Evolutionary conservation across 1,140 invertebrate species (phyloP), one percentile per base, ranked within the genome.

Genomic region (Brachionus angularis): DNA sequence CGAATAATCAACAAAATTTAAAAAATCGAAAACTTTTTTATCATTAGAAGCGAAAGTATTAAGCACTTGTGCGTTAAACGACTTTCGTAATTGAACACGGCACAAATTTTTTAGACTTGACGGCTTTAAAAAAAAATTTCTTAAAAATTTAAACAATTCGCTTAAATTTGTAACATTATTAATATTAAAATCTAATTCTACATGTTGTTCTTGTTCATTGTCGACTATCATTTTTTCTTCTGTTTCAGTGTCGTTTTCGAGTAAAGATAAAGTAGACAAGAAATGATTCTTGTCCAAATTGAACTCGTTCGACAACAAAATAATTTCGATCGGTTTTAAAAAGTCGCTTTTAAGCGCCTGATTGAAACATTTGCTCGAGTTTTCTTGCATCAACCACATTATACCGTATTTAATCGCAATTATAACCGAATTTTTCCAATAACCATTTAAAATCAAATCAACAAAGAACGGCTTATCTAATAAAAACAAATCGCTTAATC

Each of bases 361-460:
- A n/a, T 27, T 42, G 36, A 23, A 58, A 39, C 10, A 58, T 23
- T 25, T 18, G 23, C 16, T 58, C 53, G 12, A 58, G 18, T 39
- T 58, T 58, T 21, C 8, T 1, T 14, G 21, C 5, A 21, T 58
- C 53, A 39, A 31, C 18, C 53, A 21, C 8, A 58, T 10, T 18
- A 67, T 67, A 18, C 31, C 42, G 3, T 50, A 67, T 27, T 67
- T 67, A 42, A 67, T 36, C n/a, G 42, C 16, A 2, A 67, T 67
- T 16, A 67, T 21, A 10, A 67, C 1, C 2, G 62, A 67, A 27
- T 67, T 67, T 21, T 36, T 33, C 62, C 62, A 67, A 31, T 47
- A 67, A 18, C 62, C 62, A 23, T 0, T 46, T 27, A 67, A 8
- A 21, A 67, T 67, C 3, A 67, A 29, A 34, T 67, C 21, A 21